Conservation (phyloP, 2,888 invertebrate species). For the Belgica antarctica region DNA sequence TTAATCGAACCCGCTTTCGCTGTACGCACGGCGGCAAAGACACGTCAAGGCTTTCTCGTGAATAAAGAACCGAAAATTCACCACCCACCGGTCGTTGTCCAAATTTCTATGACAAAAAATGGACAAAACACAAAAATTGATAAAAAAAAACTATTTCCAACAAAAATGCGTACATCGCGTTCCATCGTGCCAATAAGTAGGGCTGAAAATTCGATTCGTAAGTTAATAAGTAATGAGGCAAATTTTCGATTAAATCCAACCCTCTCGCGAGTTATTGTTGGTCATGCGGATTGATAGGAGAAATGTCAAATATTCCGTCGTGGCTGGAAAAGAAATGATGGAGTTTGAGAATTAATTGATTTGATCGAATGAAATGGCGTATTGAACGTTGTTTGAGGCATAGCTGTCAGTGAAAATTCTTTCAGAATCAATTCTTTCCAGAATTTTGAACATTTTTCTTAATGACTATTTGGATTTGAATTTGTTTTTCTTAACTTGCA, state of each 20-base stretch:
- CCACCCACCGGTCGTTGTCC: background rate
- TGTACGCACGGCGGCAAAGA: background rate
- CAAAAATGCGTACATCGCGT: conserved; percentile 13
- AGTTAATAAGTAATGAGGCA: conserved; percentile 43
- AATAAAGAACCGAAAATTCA: background rate
- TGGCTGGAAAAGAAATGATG: background rate
- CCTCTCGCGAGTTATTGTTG: conserved; percentile 8
- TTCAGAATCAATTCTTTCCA: no score
- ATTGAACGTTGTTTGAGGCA: no score
- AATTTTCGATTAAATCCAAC: conserved; percentile 38
- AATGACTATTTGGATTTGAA: no score
- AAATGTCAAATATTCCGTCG: background rate
- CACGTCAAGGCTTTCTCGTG: background rate
- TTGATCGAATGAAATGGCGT: no score
- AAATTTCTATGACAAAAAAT: conserved; percentile 43
- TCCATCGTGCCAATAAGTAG: conserved; percentile 41
- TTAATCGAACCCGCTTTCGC: background rate
- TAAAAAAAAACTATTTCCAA: conserved; percentile 14
- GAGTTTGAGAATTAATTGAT: background rate
- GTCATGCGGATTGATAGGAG: background rate
- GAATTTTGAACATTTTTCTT: no score
- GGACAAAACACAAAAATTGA: conserved; percentile 41
- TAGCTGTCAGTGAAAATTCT: no score
- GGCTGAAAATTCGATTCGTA: conserved; percentile 40
- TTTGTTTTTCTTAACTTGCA: background rate